These are phyloP conservation scores for Panthera leo DNA, from an alignment of 2,113 vertebrate species.

Conservation along the genomic window DNA sequence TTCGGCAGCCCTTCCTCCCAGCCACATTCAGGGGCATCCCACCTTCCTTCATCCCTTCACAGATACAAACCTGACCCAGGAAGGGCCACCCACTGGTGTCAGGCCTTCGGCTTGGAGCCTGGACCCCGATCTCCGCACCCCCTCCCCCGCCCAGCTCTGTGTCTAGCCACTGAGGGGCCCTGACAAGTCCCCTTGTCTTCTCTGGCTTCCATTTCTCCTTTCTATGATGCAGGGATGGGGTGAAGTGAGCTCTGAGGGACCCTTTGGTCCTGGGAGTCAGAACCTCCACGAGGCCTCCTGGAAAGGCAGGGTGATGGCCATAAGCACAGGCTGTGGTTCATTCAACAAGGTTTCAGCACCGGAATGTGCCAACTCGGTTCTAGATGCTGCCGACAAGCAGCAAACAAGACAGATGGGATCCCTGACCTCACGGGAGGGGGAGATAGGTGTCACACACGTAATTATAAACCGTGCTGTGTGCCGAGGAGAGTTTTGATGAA, in stretches of 20 bases:
- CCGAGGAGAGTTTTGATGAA: background rate
- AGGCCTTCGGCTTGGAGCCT: background rate
- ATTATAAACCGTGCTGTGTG: background rate
- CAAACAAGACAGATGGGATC: background rate
- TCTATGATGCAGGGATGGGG: background rate
- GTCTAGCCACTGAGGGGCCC: background rate
- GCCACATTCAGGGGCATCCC: background rate
- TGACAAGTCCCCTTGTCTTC: background rate
- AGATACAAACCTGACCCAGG: background rate
- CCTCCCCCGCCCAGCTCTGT: background rate
- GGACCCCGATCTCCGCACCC: background rate
- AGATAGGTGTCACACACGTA: accelerated
- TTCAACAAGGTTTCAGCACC: accelerated
- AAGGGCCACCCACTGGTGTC: too few relatives aligned
- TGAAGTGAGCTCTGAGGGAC: background rate
- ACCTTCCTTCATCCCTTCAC: background rate
- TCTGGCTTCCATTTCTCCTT: background rate
- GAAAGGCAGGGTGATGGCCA: background rate
- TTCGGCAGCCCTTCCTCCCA: background rate
- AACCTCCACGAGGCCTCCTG: background rate
- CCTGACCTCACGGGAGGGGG: background rate
- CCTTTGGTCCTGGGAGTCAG: background rate
- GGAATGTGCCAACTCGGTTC: background rate
- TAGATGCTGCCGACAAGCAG: background rate
- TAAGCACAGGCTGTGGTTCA: accelerated